Conservation (phyloP, 2,113 vertebrate genomes). For the Lophotis ruficrista region DNA sequence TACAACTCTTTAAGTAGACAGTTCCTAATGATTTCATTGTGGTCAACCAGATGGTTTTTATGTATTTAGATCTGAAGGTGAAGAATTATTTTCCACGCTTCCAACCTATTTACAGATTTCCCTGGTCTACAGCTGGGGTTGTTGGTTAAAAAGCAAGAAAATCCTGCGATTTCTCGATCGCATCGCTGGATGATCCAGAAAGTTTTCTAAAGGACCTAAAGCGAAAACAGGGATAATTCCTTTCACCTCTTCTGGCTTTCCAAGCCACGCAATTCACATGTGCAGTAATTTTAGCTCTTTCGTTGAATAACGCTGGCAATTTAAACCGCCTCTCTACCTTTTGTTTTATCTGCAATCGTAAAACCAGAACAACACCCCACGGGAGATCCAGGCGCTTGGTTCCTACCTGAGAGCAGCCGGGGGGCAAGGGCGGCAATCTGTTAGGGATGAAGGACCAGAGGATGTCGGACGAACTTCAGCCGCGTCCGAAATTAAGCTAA, state of each 20-base stretch:
- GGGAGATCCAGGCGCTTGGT: conserved; percentile 1
- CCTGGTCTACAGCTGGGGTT: conserved; percentile 15
- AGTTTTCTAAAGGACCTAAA: conserved; percentile 65
- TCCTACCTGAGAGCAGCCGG: conserved; percentile 47
- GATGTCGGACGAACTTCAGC: conserved; percentile 43
- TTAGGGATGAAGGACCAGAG: conserved; percentile 29
- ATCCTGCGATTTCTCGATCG: conserved; percentile 26
- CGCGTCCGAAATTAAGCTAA: not conserved
- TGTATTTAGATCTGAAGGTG: conserved; percentile 70
- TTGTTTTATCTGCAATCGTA: conserved; percentile 31
- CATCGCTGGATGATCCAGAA: conserved; percentile 45
- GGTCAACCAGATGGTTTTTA: conserved; percentile 73
- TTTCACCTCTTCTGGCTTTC: conserved; percentile 25
- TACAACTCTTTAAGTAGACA: conserved; percentile 67
- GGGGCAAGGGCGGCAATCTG: conserved; percentile 23
- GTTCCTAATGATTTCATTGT: conserved; percentile 76
- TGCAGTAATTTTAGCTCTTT: conserved; percentile 36
- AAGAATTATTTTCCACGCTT: conserved; percentile 69
- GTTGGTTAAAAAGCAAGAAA: conserved; percentile 39
- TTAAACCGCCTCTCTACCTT: conserved; percentile 18
- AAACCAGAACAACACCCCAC: conserved; percentile 1
- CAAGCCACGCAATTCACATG: not conserved
- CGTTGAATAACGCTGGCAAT: conserved; percentile 51
- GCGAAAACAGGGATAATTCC: conserved; percentile 27
- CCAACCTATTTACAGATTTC: conserved; percentile 68